phyloP scores from a whole-genome alignment of 2,113 vertebrate species.

The Triplophysa rosa region DNA sequence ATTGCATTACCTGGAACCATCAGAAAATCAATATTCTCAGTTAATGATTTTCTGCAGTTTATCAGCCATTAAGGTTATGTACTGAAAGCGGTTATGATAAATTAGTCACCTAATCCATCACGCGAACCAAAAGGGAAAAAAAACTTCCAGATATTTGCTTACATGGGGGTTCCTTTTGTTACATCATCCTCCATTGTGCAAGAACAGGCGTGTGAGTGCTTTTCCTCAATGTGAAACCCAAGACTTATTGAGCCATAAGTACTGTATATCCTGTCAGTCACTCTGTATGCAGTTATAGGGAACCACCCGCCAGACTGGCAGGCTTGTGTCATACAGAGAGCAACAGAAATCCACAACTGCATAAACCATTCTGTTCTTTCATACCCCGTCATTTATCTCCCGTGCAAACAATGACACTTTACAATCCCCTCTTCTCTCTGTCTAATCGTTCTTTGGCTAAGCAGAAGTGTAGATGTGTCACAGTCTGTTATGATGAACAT shows the following conservation, averaged over 20 bases:
- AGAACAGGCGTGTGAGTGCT: background rate
- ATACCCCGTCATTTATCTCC: too few species aligned
- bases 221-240: background rate
- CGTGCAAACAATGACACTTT: slow-evolving; percentile 7
- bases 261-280: background rate
- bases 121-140: background rate
- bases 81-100: background rate
- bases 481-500: slow-evolving; percentile 39
- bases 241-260: background rate
- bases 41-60: slow-evolving; percentile 20
- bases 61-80: slow-evolving; percentile 10
- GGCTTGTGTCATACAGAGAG: too few species aligned
- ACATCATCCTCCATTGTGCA: slow-evolving; percentile 20
- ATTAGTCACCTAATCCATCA: background rate
- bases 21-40: background rate
- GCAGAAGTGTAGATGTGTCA: slow-evolving; percentile 20
- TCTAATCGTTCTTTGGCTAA: slow-evolving; percentile 28
- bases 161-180: background rate
- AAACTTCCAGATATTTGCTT: slow-evolving; percentile 8
- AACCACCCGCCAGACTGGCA: too few species aligned
- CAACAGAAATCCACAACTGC: too few species aligned
- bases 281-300: background rate
- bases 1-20: background rate
- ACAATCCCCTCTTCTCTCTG: slow-evolving; percentile 2
- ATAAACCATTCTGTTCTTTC: background rate